Conservation (phyloP, 2,113 vertebrate genomes). For the Cavia porcellus region DNA sequence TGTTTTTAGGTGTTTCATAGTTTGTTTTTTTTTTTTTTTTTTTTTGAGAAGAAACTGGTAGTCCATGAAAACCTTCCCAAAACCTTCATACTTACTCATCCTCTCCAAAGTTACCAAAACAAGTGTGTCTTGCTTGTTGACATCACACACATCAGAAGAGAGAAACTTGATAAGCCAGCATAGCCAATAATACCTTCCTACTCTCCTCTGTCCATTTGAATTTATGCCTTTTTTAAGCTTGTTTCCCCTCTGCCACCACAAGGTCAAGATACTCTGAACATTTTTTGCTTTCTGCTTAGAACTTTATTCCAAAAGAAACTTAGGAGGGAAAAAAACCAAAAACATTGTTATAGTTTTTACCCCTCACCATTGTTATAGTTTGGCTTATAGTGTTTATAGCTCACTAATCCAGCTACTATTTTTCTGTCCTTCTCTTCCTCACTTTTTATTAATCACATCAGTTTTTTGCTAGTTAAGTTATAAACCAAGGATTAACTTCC, state of each 20-base stretch:
- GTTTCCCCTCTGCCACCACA: not conserved
- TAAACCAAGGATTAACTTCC: slow-evolving; percentile 16
- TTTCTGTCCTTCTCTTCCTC: not conserved
- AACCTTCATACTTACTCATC: not conserved
- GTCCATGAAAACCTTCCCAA: not conserved
- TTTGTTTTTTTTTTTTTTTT: not conserved
- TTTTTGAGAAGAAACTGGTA: not conserved
- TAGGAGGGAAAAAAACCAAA: not conserved
- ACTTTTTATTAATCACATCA: not conserved
- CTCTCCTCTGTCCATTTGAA: not conserved
- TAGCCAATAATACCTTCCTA: not conserved
- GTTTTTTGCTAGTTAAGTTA: not conserved
- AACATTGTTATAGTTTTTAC: not conserved
- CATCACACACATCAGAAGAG: not conserved
- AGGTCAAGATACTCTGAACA: not conserved
- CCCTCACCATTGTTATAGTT: too few relatives aligned
- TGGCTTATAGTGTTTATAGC: not conserved
- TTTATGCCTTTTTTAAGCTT: not conserved
- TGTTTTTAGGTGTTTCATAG: not conserved
- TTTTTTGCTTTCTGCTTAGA: not conserved
- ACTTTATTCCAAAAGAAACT: not conserved
- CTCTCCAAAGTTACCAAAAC: not conserved
- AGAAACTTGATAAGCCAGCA: not conserved
- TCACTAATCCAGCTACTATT: not conserved
- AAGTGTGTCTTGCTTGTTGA: not conserved